phyloP scores from a whole-genome alignment of 2,888 invertebrate genomes.

The Ornithoptera priamus region DNA sequence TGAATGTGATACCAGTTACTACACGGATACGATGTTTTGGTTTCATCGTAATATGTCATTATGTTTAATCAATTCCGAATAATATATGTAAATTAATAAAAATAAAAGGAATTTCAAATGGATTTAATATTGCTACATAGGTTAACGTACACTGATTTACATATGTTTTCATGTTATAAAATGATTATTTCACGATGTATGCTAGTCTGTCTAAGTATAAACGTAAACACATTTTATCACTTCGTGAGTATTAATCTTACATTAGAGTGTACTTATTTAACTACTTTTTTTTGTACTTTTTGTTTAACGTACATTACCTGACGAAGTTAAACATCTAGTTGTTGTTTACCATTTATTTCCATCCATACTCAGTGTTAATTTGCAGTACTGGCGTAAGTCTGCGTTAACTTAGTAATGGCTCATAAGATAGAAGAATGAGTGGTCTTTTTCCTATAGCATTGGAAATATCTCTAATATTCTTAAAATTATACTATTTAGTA shows the following conservation, averaged over 20 bases:
- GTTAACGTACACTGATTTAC: neutral
- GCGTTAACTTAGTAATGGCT: no score
- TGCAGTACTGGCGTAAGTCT: no score
- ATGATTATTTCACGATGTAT: neutral
- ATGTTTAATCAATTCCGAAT: neutral
- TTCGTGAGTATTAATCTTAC: neutral
- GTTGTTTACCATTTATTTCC: no score
- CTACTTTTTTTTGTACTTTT: no score
- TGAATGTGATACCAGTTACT: slow-evolving; percentile 14
- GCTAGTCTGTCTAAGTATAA: neutral
- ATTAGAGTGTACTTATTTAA: neutral
- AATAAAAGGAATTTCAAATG: neutral
- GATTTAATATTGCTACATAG: neutral
- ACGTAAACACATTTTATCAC: neutral
- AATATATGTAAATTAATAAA: neutral
- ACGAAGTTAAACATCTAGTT: no score
- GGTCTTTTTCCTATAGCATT: no score
- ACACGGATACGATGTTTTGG: slow-evolving; percentile 4
- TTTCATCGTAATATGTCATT: slow-evolving; percentile 5
- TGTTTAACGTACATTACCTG: no score
- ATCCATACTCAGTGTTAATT: no score
- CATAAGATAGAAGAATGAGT: no score
- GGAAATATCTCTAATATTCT: no score
- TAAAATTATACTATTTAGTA: no score
- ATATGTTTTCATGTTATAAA: neutral